Base-by-base conservation (phyloP, 1,140 invertebrate genomes). In the Maniola jurtina region DNA sequence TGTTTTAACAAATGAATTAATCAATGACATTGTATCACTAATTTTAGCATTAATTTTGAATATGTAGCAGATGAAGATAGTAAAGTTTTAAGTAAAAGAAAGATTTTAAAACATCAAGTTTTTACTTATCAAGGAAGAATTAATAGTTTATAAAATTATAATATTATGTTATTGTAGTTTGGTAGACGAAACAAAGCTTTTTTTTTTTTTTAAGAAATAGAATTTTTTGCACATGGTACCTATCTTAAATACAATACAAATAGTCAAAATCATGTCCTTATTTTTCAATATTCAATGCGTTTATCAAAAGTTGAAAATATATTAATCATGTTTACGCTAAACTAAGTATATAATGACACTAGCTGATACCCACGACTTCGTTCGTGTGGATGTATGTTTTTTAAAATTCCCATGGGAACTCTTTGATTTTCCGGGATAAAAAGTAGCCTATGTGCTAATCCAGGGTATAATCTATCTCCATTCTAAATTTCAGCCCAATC, bases 191-290 rank as follows among this genome's bases (percentile, higher is more conserved):
- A 1, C 8, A 50, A 50, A 9, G 57, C 52, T 40, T 66, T 64
- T 47, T 50, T 68, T 54, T 69, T 54, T 75, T 80, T 75, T 80
- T 81, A 79, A 83, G 61, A 71, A 79, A 78, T 80, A 86, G 83
- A 78, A 88, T 83, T 83, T 71, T 73, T 81, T 86, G 76, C 83
- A 86, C 76, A 25, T 25, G 25, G 25, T 25, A 87, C 77, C 84
- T 77, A 87, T 76, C 84, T 87, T 82, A 84, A 68, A 83, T 77
- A 71, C 71, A 82, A 77, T 84, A 82, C 75, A 84, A 83, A 77
- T 68, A 72, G 75, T 80, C 72, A 77, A 77, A 79, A 77, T 72
- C 59, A 80, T 83, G 73, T 81, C 74, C 77, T 81, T 80, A 80
- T 57, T 71, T 67, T 73, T 63, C 66, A 71, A 81, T 83, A 79